Base-by-base conservation (phyloP, 53 echinoderm and acorn worm species). In the Patiria pectinifera region DNA sequence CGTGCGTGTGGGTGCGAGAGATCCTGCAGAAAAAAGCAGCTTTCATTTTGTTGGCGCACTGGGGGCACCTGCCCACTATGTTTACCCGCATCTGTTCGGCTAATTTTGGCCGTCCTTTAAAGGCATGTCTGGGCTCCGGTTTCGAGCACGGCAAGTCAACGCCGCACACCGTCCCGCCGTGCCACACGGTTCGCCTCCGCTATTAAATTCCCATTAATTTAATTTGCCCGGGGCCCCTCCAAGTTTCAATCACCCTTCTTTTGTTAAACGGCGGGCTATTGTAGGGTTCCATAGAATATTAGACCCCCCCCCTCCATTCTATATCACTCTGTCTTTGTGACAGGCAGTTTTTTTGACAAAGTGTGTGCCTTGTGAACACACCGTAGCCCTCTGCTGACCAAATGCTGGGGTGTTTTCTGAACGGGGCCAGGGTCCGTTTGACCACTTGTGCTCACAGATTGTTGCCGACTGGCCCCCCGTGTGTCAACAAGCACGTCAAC, bases 131-230 rank as follows among this genome's bases (percentile, higher is more conserved):
- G 12, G 19, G 48, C 77, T 15, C 6, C 6, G 82, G 59, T n/a
- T 6, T n/a, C 45, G 43, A 74, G 75, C 49, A 35, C 48, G 71
- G 76, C 58, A 59, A 87, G 87, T 87, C 87, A 87, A 87, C 69
- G 87, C 25, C 62, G 26, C 60, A 60, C 15, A 15, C 6, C 9
- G 22, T 6, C n/a, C 45, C 6, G 60, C 25, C 63, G 48, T 91
- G 43, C 78, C 21, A 47, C 85, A 92, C 69, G 70, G 86, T 86
- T 92, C 53, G 86, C 80, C 81, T 80, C 62, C 23, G 79, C 92
- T 92, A 92, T 92, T 92, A 92, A 92, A 92, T 92, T 79, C 92
- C 86, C 92, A 92, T 92, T 92, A 92, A 92, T 92, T 92, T 86
- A 86, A 92, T 92, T 92, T 86, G 92, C 92, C 86, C 71, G 24